These are phyloP conservation scores for Dendrocincla fuliginosa DNA, from an alignment of 2,797 vertebrate genomes.

Conservation along the genomic window DNA sequence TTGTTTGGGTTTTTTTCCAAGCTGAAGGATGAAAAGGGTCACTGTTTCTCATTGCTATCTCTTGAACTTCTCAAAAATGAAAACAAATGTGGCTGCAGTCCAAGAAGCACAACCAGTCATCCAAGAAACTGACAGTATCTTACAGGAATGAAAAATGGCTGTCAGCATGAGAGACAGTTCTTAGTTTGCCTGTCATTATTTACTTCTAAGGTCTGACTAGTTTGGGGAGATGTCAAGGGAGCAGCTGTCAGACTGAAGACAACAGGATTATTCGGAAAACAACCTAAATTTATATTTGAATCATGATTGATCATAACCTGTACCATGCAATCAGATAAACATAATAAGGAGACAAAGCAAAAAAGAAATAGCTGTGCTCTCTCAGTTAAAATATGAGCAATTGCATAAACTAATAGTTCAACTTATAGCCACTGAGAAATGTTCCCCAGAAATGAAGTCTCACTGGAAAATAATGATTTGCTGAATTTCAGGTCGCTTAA, in stretches of 20 bases:
- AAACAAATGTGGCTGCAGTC: not conserved
- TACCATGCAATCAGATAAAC: not conserved
- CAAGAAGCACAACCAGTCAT: slow-evolving; percentile 8
- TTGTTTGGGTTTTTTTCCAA: not conserved
- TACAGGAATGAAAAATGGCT: slow-evolving; percentile 44
- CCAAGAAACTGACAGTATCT: slow-evolving; percentile 28
- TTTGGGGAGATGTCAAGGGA: not conserved
- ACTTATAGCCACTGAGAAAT: not conserved
- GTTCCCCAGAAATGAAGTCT: not conserved
- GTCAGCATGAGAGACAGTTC: slow-evolving; percentile 43
- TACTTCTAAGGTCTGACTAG: slow-evolving; percentile 9
- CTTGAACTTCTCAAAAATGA: slow-evolving; percentile 27
- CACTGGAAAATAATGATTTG: not conserved
- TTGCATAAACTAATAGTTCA: not conserved
- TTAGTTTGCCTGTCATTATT: slow-evolving; percentile 48
- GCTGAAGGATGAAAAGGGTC: slow-evolving; percentile 19
- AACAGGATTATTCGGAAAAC: not conserved
- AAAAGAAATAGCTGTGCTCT: not conserved
- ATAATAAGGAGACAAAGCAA: not conserved
- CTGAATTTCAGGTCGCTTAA: not conserved
- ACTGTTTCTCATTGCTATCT: slow-evolving; percentile 7
- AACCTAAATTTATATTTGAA: not conserved
- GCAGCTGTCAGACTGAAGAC: slow-evolving; percentile 17
- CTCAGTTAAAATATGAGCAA: not conserved
- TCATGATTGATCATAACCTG: not conserved